Conservation (phyloP, 35 echinoderm and acorn worm species). For the Strongylocentrotus purpuratus region DNA sequence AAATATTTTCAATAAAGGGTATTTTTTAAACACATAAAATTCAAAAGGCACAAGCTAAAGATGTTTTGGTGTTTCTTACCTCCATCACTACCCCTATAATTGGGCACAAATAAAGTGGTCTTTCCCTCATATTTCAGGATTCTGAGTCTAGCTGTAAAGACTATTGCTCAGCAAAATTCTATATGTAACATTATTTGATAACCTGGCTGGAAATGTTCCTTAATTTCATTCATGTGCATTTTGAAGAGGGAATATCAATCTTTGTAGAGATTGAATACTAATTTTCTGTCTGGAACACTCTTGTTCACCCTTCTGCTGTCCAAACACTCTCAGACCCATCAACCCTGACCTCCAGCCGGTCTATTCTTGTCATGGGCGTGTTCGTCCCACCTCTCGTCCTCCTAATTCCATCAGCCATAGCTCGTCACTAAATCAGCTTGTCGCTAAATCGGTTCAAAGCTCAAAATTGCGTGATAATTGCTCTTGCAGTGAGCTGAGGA, state of each 20-base stretch:
- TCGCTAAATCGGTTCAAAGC: background rate
- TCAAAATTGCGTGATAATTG: background rate
- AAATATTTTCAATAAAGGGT: too few species aligned
- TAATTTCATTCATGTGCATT: background rate
- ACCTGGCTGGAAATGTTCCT: background rate
- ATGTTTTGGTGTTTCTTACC: too few species aligned
- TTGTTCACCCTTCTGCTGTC: background rate
- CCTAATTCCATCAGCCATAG: background rate
- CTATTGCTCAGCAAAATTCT: too few species aligned
- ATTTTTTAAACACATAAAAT: too few species aligned
- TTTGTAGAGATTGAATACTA: background rate
- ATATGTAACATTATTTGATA: background rate
- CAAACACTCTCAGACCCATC: background rate
- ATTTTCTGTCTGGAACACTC: too few species aligned
- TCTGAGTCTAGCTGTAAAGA: too few species aligned
- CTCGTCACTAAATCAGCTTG: background rate
- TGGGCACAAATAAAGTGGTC: too few species aligned
- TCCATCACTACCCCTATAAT: too few species aligned
- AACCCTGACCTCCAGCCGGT: background rate
- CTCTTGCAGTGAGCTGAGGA: background rate
- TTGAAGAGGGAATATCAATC: background rate
- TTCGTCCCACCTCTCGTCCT: background rate
- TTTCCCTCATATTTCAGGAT: too few species aligned
- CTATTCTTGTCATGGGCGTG: slow-evolving; percentile 1
- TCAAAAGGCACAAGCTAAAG: too few species aligned